Evolutionary conservation across 2,888 invertebrate genomes (phyloP), one percentile per base, ranked within the genome.

Genomic region (Lepidochrysops patricia): DNA sequence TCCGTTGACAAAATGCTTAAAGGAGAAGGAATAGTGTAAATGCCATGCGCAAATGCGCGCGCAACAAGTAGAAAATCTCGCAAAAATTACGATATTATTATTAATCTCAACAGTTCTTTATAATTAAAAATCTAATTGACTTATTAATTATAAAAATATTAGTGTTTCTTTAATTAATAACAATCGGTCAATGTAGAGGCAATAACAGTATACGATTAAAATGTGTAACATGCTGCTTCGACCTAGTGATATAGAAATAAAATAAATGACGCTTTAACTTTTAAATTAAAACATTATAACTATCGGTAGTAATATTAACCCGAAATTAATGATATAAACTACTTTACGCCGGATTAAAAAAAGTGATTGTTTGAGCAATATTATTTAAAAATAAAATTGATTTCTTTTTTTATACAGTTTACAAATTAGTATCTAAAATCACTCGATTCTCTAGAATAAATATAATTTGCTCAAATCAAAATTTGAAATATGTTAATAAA

Each of bases 41-140:
- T 37, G 43, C 19, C 43, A 43, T 43, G 43, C 43, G 43, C 43
- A 23, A 43, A 43, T 43, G 43, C 43, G 43, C 43, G 43, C 43
- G 43, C 43, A 43, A 23, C 23, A 9, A 9, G 43, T 19, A 43
- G 43, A 43, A 43, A 43, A 43, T 19, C 43, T 43, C 19, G 43
- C 19, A 12, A 23, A 43, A 23, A 23, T 23, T 43, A 43, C 19
- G 23, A 43, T 19, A 43, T 43, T 19, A 43, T 43, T 43, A 9
- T 9, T 23, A 43, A 43, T 43, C 7, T 9, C 43, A 23, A 43
- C 29, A 29, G 19, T 43, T 19, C 43, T 43, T 19, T 9, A 43
- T 19, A 2, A 23, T 19, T 43, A 15, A 9, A n/a, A 43, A 9
- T 19, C 1, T 4, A 23, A 19, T 19, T 19, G 12, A 12, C 12